Base-by-base conservation (phyloP, 2,797 vertebrate species). In the Australoheros facetus region DNA sequence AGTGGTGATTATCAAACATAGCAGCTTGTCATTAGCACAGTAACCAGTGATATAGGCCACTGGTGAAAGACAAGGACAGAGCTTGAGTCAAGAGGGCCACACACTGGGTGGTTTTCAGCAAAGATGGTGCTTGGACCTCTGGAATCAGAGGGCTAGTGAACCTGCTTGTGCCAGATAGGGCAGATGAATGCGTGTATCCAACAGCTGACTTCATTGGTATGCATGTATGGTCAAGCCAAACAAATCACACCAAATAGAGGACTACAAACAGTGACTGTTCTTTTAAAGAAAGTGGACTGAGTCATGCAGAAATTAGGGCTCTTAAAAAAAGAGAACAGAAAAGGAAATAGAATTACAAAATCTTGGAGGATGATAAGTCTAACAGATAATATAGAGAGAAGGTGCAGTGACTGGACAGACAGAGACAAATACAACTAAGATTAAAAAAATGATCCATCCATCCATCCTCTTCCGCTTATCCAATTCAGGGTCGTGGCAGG, bases 171-270 rank as follows among this genome's bases (percentile, higher is more conserved):
- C 45, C 60, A 56, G 62, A 78, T 17, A 28, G 80, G 64, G 59
- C 10, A 30, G 71, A 78, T 42, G 80, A 78, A 86, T 70, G 81
- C 73, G 73, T 71, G 87, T 11, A 64, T 62, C 72, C 16, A 34
- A 72, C 82, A 82, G 89, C 89, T 86, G 90, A 89, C 69, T 81
- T 88, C 85, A 91, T 94, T 77, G 55, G 88, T 86, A 94, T 94
- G 87, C 92, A 57, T 59, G 79, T 28, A 59, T 14, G 2, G 79
- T 77, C 32, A 39, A 66, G 75, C 73, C 64, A 64, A 87, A 79
- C 83, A 88, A 91, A 87, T 81, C 73, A 37, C 75, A 83, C 32
- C 69, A 66, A 77, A 84, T 72, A 82, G 79, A 77, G 82, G 80
- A 84, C 59, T 16, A 88, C 85, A 90, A 84, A 78, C 80, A 64